Evolutionary conservation across 2,888 invertebrate genomes (phyloP).

Genomic region (Epirrhoe alternata): DNA sequence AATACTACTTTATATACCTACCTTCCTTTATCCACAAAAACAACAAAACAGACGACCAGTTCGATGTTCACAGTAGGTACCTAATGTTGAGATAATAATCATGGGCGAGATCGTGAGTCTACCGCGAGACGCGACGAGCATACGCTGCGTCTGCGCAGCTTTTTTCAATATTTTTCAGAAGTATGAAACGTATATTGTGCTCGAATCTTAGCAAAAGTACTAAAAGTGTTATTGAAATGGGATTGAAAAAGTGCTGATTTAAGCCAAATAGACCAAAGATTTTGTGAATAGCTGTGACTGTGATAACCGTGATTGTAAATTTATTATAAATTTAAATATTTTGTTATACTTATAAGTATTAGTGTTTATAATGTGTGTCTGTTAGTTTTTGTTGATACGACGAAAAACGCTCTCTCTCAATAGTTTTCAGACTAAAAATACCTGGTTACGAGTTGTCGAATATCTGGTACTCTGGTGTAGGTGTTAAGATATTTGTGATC

Average conservation of each 20-base stretch:
- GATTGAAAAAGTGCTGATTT: background rate
- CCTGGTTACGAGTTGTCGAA: slow-evolving; percentile 41
- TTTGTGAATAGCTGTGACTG: background rate
- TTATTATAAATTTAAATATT: background rate
- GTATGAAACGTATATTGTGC: background rate
- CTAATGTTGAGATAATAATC: slow-evolving; percentile 35
- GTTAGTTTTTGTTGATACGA: background rate
- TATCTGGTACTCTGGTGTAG: slow-evolving; percentile 63
- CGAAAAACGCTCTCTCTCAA: background rate
- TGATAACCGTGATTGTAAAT: background rate
- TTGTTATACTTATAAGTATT: background rate
- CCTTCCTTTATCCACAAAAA: background rate
- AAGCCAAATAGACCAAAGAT: background rate
- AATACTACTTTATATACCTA: no score
- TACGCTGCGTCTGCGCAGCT: slow-evolving; percentile 20
- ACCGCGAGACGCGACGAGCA: slow-evolving; percentile 42
- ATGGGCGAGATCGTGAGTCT: slow-evolving; percentile 58
- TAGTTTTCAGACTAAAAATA: slow-evolving; percentile 30
- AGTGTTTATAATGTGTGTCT: background rate
- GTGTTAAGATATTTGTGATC: slow-evolving; percentile 59
- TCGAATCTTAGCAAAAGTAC: background rate
- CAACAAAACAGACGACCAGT: slow-evolving; percentile 1
- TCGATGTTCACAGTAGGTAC: slow-evolving; percentile 5
- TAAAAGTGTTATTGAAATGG: background rate
- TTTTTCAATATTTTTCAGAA: background rate